phyloP scores from a whole-genome alignment of 1,140 invertebrate species.

The Planococcus citri region DNA sequence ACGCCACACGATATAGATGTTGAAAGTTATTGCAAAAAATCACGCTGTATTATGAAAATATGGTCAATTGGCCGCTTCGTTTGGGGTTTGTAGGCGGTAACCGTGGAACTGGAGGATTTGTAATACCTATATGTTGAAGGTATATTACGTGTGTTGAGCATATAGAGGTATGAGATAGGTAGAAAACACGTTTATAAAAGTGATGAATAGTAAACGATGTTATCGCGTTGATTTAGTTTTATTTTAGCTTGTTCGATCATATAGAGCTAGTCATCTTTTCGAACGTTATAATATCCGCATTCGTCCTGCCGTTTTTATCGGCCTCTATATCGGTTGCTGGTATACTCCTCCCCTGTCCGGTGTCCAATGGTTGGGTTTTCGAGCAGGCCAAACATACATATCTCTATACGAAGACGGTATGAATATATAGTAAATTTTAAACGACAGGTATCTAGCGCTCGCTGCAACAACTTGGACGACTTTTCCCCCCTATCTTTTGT shows the following conservation, averaged over 20 bases:
- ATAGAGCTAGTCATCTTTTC: neutral
- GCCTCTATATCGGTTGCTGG: neutral
- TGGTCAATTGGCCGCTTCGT: no score
- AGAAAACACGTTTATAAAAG: conserved; percentile 1
- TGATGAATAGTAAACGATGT: neutral
- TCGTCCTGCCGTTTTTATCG: neutral
- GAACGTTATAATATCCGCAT: neutral
- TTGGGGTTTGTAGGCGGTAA: no score
- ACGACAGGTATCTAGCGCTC: neutral
- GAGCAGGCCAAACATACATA: no score
- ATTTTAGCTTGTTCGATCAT: neutral
- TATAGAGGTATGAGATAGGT: neutral
- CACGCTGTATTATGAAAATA: no score
- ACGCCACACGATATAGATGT: no score
- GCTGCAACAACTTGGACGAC: conserved; percentile 12
- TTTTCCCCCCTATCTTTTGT: conserved; percentile 16
- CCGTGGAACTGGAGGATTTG: no score
- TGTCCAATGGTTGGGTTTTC: neutral
- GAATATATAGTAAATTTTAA: conserved; percentile 11
- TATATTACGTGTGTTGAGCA: no score
- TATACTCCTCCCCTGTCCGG: neutral
- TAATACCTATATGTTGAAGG: no score
- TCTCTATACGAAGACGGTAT: neutral
- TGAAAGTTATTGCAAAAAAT: no score
- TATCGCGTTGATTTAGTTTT: conserved; percentile 1